A percentile compares a stretch with the other conserved stretches of the same genome.
phyloP scores from a whole-genome alignment of 2,888 invertebrate species.

The Cotesia congregata region DNA sequence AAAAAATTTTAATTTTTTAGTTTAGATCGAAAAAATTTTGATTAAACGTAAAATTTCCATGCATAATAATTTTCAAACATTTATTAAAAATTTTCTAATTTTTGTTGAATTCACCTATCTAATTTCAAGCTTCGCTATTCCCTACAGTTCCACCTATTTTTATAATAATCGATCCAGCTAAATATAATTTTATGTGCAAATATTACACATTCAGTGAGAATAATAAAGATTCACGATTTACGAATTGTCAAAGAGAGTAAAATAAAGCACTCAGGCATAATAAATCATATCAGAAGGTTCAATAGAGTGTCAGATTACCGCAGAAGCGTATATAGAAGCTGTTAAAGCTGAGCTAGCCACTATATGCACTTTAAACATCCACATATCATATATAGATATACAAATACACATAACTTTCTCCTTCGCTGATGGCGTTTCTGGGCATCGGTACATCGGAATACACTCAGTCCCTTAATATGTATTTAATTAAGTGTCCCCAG shows the following conservation, averaged over 20 bases:
- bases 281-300: slow-evolving; percentile 22
- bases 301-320: slow-evolving; percentile 9
- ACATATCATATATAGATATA: not conserved
- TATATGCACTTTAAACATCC: not conserved
- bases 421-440: slow-evolving; percentile 39
- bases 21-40: too few relatives aligned
- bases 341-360: slow-evolving; percentile 23
- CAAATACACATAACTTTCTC: slow-evolving; percentile 18
- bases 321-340: not conserved
- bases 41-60: too few relatives aligned
- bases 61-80: too few relatives aligned
- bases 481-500: slow-evolving; percentile 66
- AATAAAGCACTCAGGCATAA: slow-evolving; percentile 11
- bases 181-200: not conserved
- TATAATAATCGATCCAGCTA: not conserved
- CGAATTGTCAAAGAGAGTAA: not conserved
- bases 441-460: slow-evolving; percentile 64
- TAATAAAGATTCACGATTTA: not conserved
- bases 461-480: slow-evolving; percentile 68
- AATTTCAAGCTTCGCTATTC: too few relatives aligned
- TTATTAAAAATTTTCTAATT: too few relatives aligned
- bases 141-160: too few relatives aligned
- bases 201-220: not conserved
- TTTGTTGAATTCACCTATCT: too few relatives aligned
- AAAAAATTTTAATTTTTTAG: too few relatives aligned